phyloP scores from a whole-genome alignment of 2,888 invertebrate genomes.

The Bruchidius siliquastri region DNA sequence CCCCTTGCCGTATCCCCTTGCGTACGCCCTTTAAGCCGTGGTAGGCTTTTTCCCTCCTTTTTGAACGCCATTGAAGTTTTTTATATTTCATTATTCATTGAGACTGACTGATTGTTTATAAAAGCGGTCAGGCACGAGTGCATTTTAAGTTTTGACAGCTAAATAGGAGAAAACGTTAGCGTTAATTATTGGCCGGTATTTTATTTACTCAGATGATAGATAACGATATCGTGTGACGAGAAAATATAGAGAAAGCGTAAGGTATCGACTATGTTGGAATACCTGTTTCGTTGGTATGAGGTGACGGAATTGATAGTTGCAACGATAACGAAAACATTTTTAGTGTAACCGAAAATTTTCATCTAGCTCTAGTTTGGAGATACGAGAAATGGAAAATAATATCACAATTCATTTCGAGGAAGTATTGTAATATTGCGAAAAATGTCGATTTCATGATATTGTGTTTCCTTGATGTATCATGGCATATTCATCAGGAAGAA shows the following conservation, averaged over 20 bases:
- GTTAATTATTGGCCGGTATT: not conserved
- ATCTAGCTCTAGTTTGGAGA: not conserved
- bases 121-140: not conserved
- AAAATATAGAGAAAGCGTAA: not conserved
- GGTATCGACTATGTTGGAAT: not conserved
- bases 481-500: too few relatives aligned
- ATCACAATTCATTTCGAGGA: too few relatives aligned
- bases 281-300: not conserved
- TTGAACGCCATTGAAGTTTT: not conserved
- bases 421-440: too few relatives aligned
- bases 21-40: too few relatives aligned
- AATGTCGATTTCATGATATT: too few relatives aligned
- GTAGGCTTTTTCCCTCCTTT: not conserved
- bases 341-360: not conserved
- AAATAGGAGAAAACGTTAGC: not conserved
- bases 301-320: not conserved
- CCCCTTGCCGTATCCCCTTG: too few relatives aligned
- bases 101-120: not conserved
- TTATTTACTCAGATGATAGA: not conserved
- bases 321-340: not conserved
- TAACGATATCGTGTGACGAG: not conserved
- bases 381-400: too few relatives aligned
- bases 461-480: too few relatives aligned
- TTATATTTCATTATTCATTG: not conserved
- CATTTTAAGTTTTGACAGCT: not conserved